These are phyloP conservation scores for Ormyrus nitidulus DNA, from an alignment of 2,888 invertebrate species.

Conservation along the genomic window DNA sequence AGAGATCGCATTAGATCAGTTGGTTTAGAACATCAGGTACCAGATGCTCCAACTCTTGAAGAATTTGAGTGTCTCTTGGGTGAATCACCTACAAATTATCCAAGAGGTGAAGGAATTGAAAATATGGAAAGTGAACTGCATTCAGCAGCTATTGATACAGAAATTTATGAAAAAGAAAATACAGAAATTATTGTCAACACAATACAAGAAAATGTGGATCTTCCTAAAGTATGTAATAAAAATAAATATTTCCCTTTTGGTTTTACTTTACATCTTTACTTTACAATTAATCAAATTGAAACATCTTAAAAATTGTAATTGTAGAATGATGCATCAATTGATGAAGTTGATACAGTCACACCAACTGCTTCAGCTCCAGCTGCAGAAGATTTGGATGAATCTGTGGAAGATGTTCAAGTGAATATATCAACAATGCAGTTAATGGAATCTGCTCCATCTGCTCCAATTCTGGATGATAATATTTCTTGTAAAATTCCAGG, in stretches of 20 bases:
- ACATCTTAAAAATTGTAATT: no score
- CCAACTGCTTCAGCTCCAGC: slow-evolving; percentile 54
- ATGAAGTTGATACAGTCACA: slow-evolving; percentile 48
- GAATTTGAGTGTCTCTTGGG: slow-evolving; percentile 73
- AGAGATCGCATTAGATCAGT: slow-evolving; percentile 66
- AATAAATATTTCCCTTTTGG: no score
- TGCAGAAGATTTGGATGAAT: slow-evolving; percentile 47
- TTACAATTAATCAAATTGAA: no score
- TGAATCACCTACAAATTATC: slow-evolving; percentile 73
- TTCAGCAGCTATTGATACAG: slow-evolving; percentile 73
- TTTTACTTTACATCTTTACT: no score
- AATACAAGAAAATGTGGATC: slow-evolving; percentile 5
- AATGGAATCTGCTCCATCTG: slow-evolving; percentile 57
- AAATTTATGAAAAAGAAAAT: slow-evolving; percentile 68
- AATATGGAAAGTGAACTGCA: slow-evolving; percentile 74
- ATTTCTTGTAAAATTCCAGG: slow-evolving; percentile 33
- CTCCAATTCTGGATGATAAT: slow-evolving; percentile 60
- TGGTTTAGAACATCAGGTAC: slow-evolving; percentile 67
- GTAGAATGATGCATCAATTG: background rate
- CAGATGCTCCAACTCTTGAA: slow-evolving; percentile 72
- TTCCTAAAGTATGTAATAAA: background rate
- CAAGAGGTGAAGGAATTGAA: slow-evolving; percentile 71
- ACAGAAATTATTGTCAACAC: slow-evolving; percentile 50
- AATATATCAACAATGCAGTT: slow-evolving; percentile 59
- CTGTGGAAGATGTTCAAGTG: slow-evolving; percentile 52